Conservation (phyloP, 92 coral and sea anemone genomes). For the Galaxea fascicularis region DNA sequence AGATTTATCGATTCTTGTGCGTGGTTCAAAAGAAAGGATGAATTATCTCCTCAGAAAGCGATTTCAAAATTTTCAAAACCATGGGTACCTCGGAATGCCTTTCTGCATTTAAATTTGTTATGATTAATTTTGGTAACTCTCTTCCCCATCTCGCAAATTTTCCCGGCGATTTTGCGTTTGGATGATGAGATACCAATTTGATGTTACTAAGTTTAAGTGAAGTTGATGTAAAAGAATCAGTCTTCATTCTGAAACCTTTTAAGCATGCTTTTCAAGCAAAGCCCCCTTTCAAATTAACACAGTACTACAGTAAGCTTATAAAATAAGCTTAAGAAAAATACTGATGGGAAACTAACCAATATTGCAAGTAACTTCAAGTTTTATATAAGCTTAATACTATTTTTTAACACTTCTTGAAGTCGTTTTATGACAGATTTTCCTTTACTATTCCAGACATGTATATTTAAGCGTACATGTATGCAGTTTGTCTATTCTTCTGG, state of each 20-base stretch:
- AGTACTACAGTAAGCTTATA: neutral
- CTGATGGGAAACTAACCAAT: neutral
- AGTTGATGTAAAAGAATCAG: neutral
- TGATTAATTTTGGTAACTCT: constrained; percentile 5
- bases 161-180: neutral
- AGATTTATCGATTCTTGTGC: constrained; percentile 7
- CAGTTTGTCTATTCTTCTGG: no score
- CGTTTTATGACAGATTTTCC: neutral
- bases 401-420: neutral
- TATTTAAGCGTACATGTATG: no score
- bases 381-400: neutral
- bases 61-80: no score
- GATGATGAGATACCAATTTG: neutral
- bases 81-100: constrained; percentile 11
- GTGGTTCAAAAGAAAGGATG: constrained; percentile 5
- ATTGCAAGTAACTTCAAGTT: neutral
- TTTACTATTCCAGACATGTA: neutral
- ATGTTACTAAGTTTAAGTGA: neutral
- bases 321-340: no score
- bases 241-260: no score
- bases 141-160: neutral
- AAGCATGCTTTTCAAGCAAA: no score
- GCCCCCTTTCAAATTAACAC: neutral
- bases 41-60: constrained; percentile 19
- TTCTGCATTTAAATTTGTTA: constrained; percentile 10